phyloP scores from a whole-genome alignment of 2,888 invertebrate species.

The Proisotoma minuta region DNA sequence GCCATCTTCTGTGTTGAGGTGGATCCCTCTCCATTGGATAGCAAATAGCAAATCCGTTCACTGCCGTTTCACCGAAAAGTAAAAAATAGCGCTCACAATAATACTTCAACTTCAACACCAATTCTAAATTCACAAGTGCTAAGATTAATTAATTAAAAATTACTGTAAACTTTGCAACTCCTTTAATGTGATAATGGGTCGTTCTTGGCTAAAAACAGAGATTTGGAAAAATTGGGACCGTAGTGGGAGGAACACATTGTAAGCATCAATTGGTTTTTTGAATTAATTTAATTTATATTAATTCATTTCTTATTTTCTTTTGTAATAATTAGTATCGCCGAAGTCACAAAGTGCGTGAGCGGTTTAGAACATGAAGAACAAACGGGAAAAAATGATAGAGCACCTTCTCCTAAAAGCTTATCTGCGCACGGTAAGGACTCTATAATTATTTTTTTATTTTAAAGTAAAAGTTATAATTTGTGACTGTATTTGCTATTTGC shows the following conservation, averaged over 20 bases:
- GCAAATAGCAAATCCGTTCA: too few relatives aligned
- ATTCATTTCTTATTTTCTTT: background rate
- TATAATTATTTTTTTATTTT: background rate
- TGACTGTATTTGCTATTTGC: background rate
- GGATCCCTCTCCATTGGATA: too few relatives aligned
- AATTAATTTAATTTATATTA: background rate
- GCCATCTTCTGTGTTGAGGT: too few relatives aligned
- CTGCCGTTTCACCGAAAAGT: too few relatives aligned
- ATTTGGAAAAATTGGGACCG: conserved; percentile 24
- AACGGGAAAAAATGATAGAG: background rate
- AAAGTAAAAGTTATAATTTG: background rate
- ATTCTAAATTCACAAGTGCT: too few relatives aligned
- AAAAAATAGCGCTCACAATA: too few relatives aligned
- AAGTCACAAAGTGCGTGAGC: background rate
- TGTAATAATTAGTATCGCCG: background rate
- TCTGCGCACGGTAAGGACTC: background rate
- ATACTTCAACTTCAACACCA: too few relatives aligned
- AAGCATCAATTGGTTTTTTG: background rate
- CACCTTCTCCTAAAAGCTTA: background rate
- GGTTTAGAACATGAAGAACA: background rate
- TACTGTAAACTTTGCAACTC: too few relatives aligned
- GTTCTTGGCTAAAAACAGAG: conserved; percentile 9
- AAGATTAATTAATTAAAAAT: too few relatives aligned
- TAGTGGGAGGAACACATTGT: conserved; percentile 18
- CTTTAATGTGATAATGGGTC: conserved; percentile 13